Conservation (phyloP, 2,888 invertebrate species). For the Microchrysa polita region DNA sequence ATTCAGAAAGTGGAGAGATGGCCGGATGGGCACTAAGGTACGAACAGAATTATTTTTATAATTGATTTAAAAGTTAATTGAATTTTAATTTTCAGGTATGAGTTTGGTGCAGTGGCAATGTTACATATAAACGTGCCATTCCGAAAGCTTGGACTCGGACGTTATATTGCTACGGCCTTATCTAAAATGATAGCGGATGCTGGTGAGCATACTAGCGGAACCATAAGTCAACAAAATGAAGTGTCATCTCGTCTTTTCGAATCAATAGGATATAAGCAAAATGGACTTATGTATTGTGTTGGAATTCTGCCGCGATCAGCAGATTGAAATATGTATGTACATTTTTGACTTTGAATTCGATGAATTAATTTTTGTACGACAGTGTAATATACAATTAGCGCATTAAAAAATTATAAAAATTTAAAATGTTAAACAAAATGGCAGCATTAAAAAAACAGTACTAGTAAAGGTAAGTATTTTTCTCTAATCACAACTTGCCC, state of each 20-base stretch:
- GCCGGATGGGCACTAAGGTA: conserved; percentile 24
- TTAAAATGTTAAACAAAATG: too few species aligned
- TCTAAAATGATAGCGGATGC: conserved; percentile 19
- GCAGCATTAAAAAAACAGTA: too few species aligned
- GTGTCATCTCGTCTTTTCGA: conserved; percentile 13
- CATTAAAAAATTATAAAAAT: too few species aligned
- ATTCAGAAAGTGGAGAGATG: background rate
- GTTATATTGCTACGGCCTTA: conserved; percentile 6
- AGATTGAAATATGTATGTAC: background rate
- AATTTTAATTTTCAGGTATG: conserved; percentile 10
- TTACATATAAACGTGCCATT: conserved; percentile 3
- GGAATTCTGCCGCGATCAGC: background rate
- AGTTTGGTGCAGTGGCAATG: conserved; percentile 21
- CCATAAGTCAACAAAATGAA: background rate
- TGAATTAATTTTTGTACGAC: too few species aligned
- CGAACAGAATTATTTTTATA: background rate
- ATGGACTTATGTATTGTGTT: conserved; percentile 10
- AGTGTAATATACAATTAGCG: too few species aligned
- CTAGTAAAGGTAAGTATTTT: too few species aligned
- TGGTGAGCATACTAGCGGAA: conserved; percentile 4
- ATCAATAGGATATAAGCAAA: conserved; percentile 7
- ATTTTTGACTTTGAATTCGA: background rate
- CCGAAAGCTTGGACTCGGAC: conserved; percentile 4
- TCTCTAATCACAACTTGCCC: too few species aligned
- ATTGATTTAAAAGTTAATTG: background rate